Base-by-base conservation (phyloP, 1,140 invertebrate species). In the Diachasmimorpha longicaudata region DNA sequence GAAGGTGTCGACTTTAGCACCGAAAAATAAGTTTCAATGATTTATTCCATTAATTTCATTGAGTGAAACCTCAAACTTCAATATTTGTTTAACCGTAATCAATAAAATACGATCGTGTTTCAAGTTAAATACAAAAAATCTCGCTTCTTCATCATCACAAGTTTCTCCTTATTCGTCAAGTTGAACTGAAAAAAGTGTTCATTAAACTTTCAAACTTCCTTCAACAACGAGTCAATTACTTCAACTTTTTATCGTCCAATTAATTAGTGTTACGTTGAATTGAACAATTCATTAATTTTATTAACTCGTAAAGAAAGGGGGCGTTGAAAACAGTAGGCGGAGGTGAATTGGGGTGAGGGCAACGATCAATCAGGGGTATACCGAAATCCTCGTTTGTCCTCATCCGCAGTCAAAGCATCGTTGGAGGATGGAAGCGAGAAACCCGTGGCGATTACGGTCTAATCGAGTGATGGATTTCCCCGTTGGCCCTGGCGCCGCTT, bases 391-490 rank as follows among this genome's bases (percentile, higher is more conserved):
- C 75, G 58, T 79, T 79, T 77, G 78, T 79, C 72, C 71, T 74
- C 75, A 79, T 79, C 70, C 39, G 16, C 11, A 19, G 44, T 66
- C 42, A 25, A 16, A 70, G 70, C 36, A 16, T 44, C 58, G 66
- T 44, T 72, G 63, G 25, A 46, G 52, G 19, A 66, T 67, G 58
- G 37, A 39, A 39, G 44, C 13, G 68, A 63, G 39, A 21, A 36
- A 37, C 69, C 48, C 37, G 23, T 39, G 68, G 37, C 74, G 72
- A 80, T 80, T 79, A 78, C 75, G 55, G 23, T 76, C 71, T 77
- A 77, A 80, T 79, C 69, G 66, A 79, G 73, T 80, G 79, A 80
- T 80, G 76, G 76, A 80, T 80, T 75, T 79, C 37, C 63, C 42
- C 31, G 25, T 77, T 72, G 37, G 73, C 14, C 46, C 72, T 16